These are phyloP conservation scores for Tiliqua scincoides DNA, from an alignment of 2,113 vertebrate genomes.

Conservation along the genomic window DNA sequence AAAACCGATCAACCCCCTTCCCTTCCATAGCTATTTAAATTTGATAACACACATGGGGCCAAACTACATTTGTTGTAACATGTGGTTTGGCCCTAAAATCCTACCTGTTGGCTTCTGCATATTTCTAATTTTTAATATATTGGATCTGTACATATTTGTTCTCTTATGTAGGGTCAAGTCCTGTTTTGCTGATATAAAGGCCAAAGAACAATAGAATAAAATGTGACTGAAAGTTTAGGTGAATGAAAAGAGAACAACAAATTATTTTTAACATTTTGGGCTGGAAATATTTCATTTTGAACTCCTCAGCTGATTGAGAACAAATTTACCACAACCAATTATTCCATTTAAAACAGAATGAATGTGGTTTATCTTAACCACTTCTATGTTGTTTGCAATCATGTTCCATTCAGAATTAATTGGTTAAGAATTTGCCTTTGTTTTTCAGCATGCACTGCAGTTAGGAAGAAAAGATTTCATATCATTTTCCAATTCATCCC, in stretches of 20 bases:
- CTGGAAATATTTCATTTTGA: background rate
- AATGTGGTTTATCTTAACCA: too few relatives aligned
- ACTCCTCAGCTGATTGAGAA: background rate
- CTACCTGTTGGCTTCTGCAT: background rate
- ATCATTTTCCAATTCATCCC: background rate
- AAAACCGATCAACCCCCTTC: too few relatives aligned
- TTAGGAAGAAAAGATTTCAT: background rate
- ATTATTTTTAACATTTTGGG: too few relatives aligned
- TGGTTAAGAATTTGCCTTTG: background rate
- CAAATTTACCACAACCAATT: background rate
- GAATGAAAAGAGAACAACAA: background rate
- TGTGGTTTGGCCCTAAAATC: background rate
- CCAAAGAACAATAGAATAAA: background rate
- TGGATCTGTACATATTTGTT: too few relatives aligned
- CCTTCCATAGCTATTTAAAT: too few relatives aligned
- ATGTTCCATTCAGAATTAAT: background rate
- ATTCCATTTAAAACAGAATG: too few relatives aligned
- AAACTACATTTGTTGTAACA: too few relatives aligned
- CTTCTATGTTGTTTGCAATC: too few relatives aligned
- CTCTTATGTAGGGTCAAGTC: background rate
- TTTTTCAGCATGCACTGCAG: background rate
- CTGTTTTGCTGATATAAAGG: background rate
- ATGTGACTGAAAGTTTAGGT: background rate
- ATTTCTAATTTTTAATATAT: background rate
- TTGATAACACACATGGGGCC: too few relatives aligned